phyloP scores from a whole-genome alignment of 2,888 invertebrate species.

The Sphaerophoria rueppellii region DNA sequence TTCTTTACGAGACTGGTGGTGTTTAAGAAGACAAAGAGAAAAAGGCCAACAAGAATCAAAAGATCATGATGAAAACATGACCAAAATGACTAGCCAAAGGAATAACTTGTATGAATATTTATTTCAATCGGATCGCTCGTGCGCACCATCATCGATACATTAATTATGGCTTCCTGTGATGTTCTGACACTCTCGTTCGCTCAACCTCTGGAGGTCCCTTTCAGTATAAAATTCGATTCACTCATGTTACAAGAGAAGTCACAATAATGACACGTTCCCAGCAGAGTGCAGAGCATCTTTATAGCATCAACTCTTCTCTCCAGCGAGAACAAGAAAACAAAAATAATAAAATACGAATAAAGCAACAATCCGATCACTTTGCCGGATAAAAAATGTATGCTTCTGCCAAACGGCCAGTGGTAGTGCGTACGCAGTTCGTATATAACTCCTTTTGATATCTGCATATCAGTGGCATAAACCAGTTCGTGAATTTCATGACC shows the following conservation, averaged over 20 bases:
- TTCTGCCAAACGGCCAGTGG: conserved; percentile 63
- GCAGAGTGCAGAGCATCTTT: conserved; percentile 39
- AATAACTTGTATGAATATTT: conserved; percentile 32
- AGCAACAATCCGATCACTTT: conserved; percentile 59
- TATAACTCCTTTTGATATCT: conserved; percentile 49
- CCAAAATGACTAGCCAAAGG: conserved; percentile 3
- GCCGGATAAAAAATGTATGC: conserved; percentile 64
- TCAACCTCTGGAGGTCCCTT: not conserved
- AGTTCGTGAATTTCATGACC: conserved; percentile 60
- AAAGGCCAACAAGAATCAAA: not conserved
- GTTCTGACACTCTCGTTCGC: not conserved
- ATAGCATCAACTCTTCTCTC: conserved; percentile 6
- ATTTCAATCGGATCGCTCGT: conserved; percentile 54
- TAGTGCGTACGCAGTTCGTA: conserved; percentile 54
- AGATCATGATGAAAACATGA: conserved; percentile 24
- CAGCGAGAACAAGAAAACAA: conserved; percentile 8
- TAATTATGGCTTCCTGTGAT: conserved; percentile 64
- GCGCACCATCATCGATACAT: conserved; percentile 57
- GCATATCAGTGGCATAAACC: conserved; percentile 68
- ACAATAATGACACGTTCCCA: conserved; percentile 68
- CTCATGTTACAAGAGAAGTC: conserved; percentile 38
- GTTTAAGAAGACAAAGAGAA: not conserved
- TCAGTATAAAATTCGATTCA: too few species aligned
- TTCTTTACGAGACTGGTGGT: not conserved
- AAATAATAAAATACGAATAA: conserved; percentile 55